These are phyloP conservation scores for Phalanger gymnotis DNA, from an alignment of 2,797 vertebrate genomes.

Conservation along the genomic window DNA sequence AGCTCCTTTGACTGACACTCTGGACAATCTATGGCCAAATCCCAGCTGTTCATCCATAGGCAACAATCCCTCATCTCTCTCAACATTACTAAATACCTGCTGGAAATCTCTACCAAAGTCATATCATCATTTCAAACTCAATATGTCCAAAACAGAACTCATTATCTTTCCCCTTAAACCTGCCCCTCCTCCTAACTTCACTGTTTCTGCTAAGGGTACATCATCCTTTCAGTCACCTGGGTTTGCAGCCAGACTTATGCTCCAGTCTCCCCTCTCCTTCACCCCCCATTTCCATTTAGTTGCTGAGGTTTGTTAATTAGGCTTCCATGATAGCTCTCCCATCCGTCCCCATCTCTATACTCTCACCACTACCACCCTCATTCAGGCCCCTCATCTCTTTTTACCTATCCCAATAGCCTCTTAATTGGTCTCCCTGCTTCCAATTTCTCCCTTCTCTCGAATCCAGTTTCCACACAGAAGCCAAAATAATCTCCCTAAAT, in stretches of 20 bases:
- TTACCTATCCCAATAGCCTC: neutral
- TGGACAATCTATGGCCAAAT: neutral
- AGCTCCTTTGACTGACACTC: neutral
- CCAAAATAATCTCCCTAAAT: neutral
- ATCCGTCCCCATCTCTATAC: neutral
- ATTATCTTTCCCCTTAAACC: neutral
- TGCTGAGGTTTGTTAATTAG: neutral
- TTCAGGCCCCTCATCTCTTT: neutral
- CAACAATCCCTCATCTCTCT: neutral
- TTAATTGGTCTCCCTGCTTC: neutral
- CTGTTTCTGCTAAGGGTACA: neutral
- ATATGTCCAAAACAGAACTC: neutral
- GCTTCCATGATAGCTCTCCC: neutral
- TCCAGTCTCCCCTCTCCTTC: neutral
- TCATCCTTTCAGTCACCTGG: neutral
- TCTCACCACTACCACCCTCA: neutral
- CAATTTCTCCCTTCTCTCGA: neutral
- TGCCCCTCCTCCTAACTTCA: neutral
- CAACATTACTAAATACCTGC: neutral
- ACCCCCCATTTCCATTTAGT: neutral
- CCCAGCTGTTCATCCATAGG: neutral
- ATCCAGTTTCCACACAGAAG: neutral
- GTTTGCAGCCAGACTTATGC: neutral
- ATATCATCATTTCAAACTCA: neutral
- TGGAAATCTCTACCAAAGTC: neutral